A percentile compares a stretch with the other conserved stretches of the same genome.
phyloP scores from a whole-genome alignment of 2,113 vertebrate species.

The Malurus melanocephalus region DNA sequence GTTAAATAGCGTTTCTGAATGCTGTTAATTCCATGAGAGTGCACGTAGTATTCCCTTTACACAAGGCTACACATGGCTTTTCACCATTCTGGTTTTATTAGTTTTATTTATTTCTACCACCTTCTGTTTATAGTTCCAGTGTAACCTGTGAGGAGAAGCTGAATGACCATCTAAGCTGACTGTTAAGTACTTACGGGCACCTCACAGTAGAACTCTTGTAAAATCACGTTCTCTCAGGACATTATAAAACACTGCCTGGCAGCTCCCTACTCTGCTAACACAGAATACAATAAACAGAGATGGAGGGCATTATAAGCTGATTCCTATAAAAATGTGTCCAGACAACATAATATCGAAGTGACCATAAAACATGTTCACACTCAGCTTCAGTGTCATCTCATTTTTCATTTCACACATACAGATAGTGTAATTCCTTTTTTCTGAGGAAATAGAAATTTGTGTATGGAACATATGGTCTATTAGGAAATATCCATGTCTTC shows the following conservation, averaged over 20 bases:
- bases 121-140: slow-evolving; percentile 29
- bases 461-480: not conserved
- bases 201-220: not conserved
- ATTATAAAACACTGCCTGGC: not conserved
- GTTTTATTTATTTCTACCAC: slow-evolving; percentile 40
- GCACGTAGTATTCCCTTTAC: not conserved
- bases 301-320: not conserved
- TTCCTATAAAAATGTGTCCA: not conserved
- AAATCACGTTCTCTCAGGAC: slow-evolving; percentile 4
- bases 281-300: not conserved
- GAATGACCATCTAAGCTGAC: slow-evolving; percentile 8
- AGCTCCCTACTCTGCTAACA: not conserved
- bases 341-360: not conserved
- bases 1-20: not conserved
- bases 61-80: not conserved
- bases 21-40: not conserved
- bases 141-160: not conserved
- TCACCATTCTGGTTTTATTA: slow-evolving; percentile 12
- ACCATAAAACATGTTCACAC: not conserved
- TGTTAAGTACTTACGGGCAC: not conserved
- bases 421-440: not conserved
- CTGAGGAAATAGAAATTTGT: not conserved
- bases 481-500: not conserved
- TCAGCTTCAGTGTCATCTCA: not conserved
- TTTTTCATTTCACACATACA: not conserved